Percentiles rank a stretch among this genome's conserved stretches.
Conservation (phyloP, 1,140 invertebrate species). For the Apis dorsata region DNA sequence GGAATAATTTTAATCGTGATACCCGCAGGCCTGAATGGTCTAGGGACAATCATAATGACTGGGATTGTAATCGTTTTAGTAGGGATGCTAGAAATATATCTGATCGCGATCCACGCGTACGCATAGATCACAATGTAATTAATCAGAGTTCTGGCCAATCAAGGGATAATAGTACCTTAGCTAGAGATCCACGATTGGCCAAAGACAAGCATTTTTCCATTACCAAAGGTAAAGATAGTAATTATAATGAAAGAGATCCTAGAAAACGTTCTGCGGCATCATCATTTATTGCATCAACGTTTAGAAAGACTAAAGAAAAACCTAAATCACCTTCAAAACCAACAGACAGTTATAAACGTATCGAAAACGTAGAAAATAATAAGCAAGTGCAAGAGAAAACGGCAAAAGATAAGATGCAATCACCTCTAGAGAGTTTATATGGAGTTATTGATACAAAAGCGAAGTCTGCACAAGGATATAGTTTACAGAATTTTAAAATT, state of each 20-base stretch:
- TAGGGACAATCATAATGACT: slow-evolving; percentile 52
- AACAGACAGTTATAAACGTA: background rate
- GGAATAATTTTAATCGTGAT: slow-evolving; percentile 53
- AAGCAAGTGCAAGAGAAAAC: slow-evolving; percentile 71
- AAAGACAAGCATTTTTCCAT: slow-evolving; percentile 53
- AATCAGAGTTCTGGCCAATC: background rate
- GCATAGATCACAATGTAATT: slow-evolving; percentile 32
- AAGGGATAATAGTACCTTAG: slow-evolving; percentile 24
- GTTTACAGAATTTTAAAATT: slow-evolving; percentile 84
- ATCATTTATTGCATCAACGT: background rate
- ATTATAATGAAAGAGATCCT: slow-evolving; percentile 49
- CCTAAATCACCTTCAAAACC: slow-evolving; percentile 38
- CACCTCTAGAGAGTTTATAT: slow-evolving; percentile 83
- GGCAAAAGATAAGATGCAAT: slow-evolving; percentile 72
- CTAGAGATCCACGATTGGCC: slow-evolving; percentile 54
- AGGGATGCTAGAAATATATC: slow-evolving; percentile 48
- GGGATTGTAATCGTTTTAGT: slow-evolving; percentile 55
- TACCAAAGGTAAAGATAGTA: slow-evolving; percentile 5
- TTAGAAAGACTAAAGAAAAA: slow-evolving; percentile 55
- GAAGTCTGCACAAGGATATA: slow-evolving; percentile 79
- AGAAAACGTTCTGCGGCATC: slow-evolving; percentile 41
- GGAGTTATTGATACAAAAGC: slow-evolving; percentile 75
- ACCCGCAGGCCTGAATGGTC: slow-evolving; percentile 49
- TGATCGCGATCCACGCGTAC: slow-evolving; percentile 58
- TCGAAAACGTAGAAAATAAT: background rate